A percentile compares a stretch with the other conserved stretches of the same genome.
Evolutionary conservation across 2,888 invertebrate genomes (phyloP).

Genomic region (Ametastegia equiseti): DNA sequence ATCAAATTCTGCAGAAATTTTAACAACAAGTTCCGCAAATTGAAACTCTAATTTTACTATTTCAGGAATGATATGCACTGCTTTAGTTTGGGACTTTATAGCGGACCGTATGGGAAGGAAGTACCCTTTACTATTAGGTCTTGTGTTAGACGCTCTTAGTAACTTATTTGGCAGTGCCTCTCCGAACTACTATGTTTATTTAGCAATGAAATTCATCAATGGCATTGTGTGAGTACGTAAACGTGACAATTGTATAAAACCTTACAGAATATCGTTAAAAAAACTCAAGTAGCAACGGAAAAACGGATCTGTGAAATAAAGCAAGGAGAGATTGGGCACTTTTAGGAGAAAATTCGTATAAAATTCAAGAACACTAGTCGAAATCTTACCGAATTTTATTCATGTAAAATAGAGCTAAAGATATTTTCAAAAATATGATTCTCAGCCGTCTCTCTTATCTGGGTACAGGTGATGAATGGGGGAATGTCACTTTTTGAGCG

Average conservation of each 20-base stretch:
- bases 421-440: too few species aligned
- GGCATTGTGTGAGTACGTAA: conserved; percentile 87
- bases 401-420: too few species aligned
- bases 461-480: too few species aligned
- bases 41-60: background rate
- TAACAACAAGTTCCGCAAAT: too few species aligned
- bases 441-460: too few species aligned
- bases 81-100: conserved; percentile 87
- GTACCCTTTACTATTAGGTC: conserved; percentile 83
- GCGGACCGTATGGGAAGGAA: conserved; percentile 85
- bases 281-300: background rate
- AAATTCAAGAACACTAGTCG: too few species aligned
- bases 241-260: background rate
- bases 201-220: conserved; percentile 84
- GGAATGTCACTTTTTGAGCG: too few species aligned
- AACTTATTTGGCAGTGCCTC: conserved; percentile 82
- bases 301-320: background rate
- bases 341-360: too few species aligned
- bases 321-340: too few species aligned
- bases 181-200: conserved; percentile 82
- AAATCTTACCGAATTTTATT: too few species aligned
- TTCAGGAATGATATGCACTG: conserved; percentile 86
- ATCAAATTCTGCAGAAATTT: too few species aligned
- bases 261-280: background rate
- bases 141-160: conserved; percentile 81